Evolutionary conservation across 2,888 invertebrate genomes (phyloP), one percentile per base, ranked within the genome.

Genomic region (Philonicus albiceps): DNA sequence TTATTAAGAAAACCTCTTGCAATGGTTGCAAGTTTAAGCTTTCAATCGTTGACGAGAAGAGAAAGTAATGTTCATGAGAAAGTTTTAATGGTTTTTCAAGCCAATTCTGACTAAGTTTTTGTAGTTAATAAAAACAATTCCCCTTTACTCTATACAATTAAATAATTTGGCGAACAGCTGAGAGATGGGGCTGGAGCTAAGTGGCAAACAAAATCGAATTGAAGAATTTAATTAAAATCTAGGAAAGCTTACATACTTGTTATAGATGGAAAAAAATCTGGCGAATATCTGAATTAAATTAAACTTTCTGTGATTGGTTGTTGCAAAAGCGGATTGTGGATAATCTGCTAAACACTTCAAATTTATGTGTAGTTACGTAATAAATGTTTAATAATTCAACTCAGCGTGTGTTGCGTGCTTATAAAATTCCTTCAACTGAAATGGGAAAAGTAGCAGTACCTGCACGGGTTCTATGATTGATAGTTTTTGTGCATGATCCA

Each of bases 151-250:
- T 76, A 49, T 11, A 43, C 43, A 78, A 78, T 78, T 78, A 43
- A 27, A 43, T 76, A 49, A 78, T 78, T 78, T 49, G 49, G 78
- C 13, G 78, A 78, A 78, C 49, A 49, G 78, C n/a, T 78, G 22
- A 34, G 43, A 5, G 19, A 31, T n/a, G 31, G 30, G 16, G 27
- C 40, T 43, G 16, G 13, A 78, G 11, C 16, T 43, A 64, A 64
- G 11, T 64, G 22, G 30, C 30, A 13, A 2, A 78, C 27, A 4
- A 27, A 78, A 78, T 30, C 43, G 78, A 37, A 49, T 78, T 27
- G 43, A 22, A 34, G 27, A 16, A 40, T 27, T 34, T 49, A 22
- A 49, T 78, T 27, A 78, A 78, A n/a, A 4, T 78, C 16, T 30
- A 55, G 22, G 6, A 19, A 22, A 11, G 22, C 1, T 27, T 19